Percentiles rank a stretch among this genome's conserved stretches.
phyloP scores from a whole-genome alignment of 1,140 invertebrate genomes.

The Leptopilina clavipes region DNA sequence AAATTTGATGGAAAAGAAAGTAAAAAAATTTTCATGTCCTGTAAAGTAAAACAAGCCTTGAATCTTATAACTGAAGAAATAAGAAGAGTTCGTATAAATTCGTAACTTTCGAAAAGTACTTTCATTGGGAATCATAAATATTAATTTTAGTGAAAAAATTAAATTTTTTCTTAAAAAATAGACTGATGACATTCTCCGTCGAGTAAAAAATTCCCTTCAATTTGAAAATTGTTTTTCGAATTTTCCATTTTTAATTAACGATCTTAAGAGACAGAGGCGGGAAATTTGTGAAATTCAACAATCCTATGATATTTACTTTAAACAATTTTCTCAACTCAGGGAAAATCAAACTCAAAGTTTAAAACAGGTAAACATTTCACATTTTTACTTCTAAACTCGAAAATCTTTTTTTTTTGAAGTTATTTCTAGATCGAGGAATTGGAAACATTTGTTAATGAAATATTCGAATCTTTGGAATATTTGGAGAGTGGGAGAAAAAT shows the following conservation, averaged over 20 bases:
- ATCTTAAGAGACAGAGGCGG: conserved; percentile 38
- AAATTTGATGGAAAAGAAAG: background rate
- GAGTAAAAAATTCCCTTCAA: background rate
- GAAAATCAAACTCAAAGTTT: background rate
- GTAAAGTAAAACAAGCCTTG: conserved; percentile 37
- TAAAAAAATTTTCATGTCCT: conserved; percentile 6
- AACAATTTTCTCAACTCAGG: conserved; percentile 34
- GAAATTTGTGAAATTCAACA: conserved; percentile 41
- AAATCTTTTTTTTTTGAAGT: too few species aligned
- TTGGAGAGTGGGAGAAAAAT: background rate
- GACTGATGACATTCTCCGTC: background rate
- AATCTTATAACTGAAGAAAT: conserved; percentile 36
- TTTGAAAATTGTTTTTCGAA: conserved; percentile 14
- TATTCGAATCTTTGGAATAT: background rate
- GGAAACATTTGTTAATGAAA: background rate
- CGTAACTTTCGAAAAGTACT: background rate
- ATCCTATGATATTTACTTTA: conserved; percentile 22
- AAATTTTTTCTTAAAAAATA: background rate
- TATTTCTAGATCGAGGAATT: conserved; percentile 36
- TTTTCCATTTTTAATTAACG: conserved; percentile 36
- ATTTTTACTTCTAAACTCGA: too few species aligned
- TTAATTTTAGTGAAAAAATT: background rate
- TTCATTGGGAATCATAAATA: conserved; percentile 6
- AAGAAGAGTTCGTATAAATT: conserved; percentile 32
- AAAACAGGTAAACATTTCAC: conserved; percentile 1